Base-by-base conservation (phyloP, 1,140 invertebrate species). In the Macrotrachela quadricornifera region DNA sequence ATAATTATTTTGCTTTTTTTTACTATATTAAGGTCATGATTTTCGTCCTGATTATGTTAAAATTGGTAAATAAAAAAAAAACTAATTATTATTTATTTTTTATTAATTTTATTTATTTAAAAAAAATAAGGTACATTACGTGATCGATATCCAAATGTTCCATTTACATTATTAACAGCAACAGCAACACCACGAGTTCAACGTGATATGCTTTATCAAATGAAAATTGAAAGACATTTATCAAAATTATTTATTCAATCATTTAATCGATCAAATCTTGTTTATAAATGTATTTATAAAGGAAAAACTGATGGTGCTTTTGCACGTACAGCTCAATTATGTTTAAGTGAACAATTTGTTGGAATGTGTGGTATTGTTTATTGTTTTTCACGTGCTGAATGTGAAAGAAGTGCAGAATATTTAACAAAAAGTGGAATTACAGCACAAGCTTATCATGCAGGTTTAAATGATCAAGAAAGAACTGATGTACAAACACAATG, bases 181-280 rank as follows among this genome's bases (percentile, higher is more conserved):
- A 80, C 78, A 15, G 91, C 90, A 9, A 90, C 86, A 13, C 81
- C 80, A 4, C 70, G 84, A 47, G 86, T 95, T 2, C 75, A 88
- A 30, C 74, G 78, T 45, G 90, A 97, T 68, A 84, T 96, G 61
- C 71, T 90, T 55, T 76, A 83, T 61, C 86, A 92, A 66, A 73
- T 96, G 8, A 72, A 74, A 51, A 79, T 94, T 61, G 72, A 70
- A 15, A 16, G n/a, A 10, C 51, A 18, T 9, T 30, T 30, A 30
- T 83, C 81, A 59, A 69, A 85, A 39, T 70, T 85, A 66, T 78
- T 78, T 61, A 69, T 77, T 49, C 74, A 75, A 59, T 74, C 72
- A 61, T 96, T 95, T 65, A 90, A 94, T 67, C 72, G 91, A n/a
- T 79, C 82, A 1, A 97, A 97, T 74, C 70, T 97, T 2, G 78